Conservation (phyloP, 2,113 vertebrate genomes). For the Prochilodus magdalenae region DNA sequence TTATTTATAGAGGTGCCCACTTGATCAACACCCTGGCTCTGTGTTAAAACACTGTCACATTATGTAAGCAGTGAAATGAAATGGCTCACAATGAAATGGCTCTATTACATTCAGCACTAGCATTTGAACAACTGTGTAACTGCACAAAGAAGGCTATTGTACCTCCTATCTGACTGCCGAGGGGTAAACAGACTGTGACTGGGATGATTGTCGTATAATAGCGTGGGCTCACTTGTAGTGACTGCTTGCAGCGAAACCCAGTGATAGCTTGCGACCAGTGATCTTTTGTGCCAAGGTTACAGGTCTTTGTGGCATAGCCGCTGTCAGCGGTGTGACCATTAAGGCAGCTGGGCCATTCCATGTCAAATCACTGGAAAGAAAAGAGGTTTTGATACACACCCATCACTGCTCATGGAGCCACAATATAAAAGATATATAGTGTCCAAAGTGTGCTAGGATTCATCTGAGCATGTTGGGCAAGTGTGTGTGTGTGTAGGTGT, state of each 20-base stretch:
- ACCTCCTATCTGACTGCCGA: neutral
- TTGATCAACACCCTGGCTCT: neutral
- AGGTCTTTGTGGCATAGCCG: conserved; percentile 13
- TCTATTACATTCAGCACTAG: neutral
- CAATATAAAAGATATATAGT: no score
- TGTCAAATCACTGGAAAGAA: conserved; percentile 13
- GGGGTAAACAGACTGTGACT: neutral
- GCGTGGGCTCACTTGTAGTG: neutral
- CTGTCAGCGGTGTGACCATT: neutral
- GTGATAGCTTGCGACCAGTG: conserved; percentile 6
- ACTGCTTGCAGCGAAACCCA: neutral
- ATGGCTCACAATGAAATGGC: neutral
- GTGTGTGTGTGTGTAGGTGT: no score
- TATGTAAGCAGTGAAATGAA: neutral
- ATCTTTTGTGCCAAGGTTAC: neutral
- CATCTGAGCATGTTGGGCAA: no score
- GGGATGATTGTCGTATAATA: conserved; percentile 18
- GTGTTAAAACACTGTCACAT: conserved; percentile 2
- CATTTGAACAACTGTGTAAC: neutral
- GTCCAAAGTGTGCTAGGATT: no score
- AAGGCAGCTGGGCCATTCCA: neutral
- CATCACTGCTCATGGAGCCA: neutral
- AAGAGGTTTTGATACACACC: neutral
- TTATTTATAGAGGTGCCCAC: no score
- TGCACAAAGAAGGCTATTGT: conserved; percentile 12